These are phyloP conservation scores for Heterodera carotae DNA, from an alignment of 1,140 invertebrate species.

Conservation along the genomic window DNA sequence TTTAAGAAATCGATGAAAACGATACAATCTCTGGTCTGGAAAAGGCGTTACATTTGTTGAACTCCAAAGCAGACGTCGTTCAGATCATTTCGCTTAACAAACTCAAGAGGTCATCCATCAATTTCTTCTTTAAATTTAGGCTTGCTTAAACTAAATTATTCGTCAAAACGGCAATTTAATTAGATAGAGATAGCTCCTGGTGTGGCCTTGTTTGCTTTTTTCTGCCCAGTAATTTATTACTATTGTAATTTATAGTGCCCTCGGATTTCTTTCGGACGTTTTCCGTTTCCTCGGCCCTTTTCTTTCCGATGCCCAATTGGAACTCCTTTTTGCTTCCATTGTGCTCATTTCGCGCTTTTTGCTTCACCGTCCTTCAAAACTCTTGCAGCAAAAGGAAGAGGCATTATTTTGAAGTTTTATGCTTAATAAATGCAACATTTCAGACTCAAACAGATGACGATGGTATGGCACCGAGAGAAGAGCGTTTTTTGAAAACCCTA, in stretches of 20 bases:
- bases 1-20: conserved; percentile 17
- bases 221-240: no score
- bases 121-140: background rate
- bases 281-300: conserved; percentile 24
- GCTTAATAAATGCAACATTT: no score
- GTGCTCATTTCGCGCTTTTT: background rate
- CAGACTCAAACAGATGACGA: background rate
- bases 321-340: conserved; percentile 8
- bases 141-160: no score
- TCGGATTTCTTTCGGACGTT: conserved; percentile 19
- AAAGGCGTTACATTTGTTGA: conserved; percentile 5
- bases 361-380: conserved; percentile 7
- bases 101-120: conserved; percentile 11
- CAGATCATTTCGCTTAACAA: conserved; percentile 16
- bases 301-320: conserved; percentile 22
- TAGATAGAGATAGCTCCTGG: no score
- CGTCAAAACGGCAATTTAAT: no score
- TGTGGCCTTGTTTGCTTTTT: no score
- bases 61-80: conserved; percentile 4
- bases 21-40: background rate
- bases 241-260: background rate
- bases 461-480: background rate
- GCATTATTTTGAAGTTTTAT: background rate
- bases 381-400: background rate
- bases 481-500: conserved; percentile 26